A percentile compares a stretch with the other conserved stretches of the same genome.
phyloP scores from a whole-genome alignment of 2,888 invertebrate species.

The Chloroclystis v-ata region DNA sequence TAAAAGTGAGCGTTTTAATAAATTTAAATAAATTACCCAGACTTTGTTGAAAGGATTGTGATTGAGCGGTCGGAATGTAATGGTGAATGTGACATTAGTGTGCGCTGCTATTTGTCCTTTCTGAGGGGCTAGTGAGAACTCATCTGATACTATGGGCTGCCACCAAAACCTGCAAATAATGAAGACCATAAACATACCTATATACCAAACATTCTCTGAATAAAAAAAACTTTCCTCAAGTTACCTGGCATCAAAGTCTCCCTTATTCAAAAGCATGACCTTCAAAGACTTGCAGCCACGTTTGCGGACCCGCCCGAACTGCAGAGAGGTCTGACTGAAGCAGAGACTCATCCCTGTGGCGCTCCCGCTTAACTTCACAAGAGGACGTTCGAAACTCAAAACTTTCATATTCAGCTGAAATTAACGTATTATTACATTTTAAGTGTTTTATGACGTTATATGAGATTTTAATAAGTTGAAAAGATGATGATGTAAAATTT shows the following conservation, averaged over 20 bases:
- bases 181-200: too few relatives aligned
- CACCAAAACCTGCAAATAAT: slow-evolving; percentile 59
- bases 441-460: too few relatives aligned
- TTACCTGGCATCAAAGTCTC: slow-evolving; percentile 67
- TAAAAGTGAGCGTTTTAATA: too few relatives aligned
- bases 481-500: too few relatives aligned
- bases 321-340: slow-evolving; percentile 64
- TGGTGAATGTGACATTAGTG: slow-evolving; percentile 80
- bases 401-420: slow-evolving; percentile 67
- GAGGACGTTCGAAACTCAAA: slow-evolving; percentile 54
- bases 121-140: slow-evolving; percentile 79
- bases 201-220: too few relatives aligned
- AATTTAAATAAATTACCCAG: slow-evolving; percentile 55
- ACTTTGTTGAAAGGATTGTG: slow-evolving; percentile 70
- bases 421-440: slow-evolving; percentile 3
- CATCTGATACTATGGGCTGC: slow-evolving; percentile 63
- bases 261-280: slow-evolving; percentile 65
- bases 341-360: slow-evolving; percentile 65
- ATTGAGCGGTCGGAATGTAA: slow-evolving; percentile 78
- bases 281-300: slow-evolving; percentile 64
- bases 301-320: slow-evolving; percentile 67
- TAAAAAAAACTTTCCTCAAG: background rate
- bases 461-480: too few relatives aligned
- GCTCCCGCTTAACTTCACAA: slow-evolving; percentile 61
- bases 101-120: slow-evolving; percentile 81